Evolutionary conservation across 2,797 vertebrate genomes (phyloP), one percentile per base, ranked within the genome.

Genomic region (Bucorvus abyssinicus): DNA sequence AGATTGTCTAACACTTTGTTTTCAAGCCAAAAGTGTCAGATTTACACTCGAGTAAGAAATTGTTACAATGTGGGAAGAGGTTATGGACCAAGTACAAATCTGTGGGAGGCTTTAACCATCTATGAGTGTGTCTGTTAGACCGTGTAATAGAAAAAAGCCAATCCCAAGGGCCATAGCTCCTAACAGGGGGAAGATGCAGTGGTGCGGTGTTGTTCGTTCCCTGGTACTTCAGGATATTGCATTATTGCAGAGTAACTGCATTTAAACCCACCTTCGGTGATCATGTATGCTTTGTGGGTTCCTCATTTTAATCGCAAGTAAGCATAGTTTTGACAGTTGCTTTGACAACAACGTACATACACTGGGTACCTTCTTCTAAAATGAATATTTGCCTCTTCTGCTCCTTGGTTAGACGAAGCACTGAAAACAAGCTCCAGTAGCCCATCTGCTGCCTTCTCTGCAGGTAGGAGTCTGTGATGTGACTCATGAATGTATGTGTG

Each of bases 21-120:
- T 91, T 92, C 76, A 65, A 83, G 84, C 79, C 96, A 94, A 59
- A 84, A 52, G 55, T 91, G 74, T 94, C 76, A 77, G 50, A 89
- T 95, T 96, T 92, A 76, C 60, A 78, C 82, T 87, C 9, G 19
- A 93, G 80, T 74, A 94, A 87, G 63, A 91, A 83, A 75, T 89
- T 93, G 68, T 84, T 96, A 85, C 90, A 94, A 85, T 70, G 90
- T 94, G 89, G 76, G 84, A 95, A 90, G 90, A 95, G 52, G 52
- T 90, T 67, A 73, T 27, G 64, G 84, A 75, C 73, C 61, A 84
- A 80, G 32, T 57, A 73, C 30, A 73, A 81, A 82, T 29, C 65
- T 76, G 60, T 69, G 59, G 61, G 81, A 94, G 93, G 49, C 79
- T 95, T 93, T 87, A 93, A 47, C 70, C 49, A 49, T 79, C 84